Percentiles rank a stretch among this genome's conserved stretches.
These are phyloP conservation scores for Diceros bicornis DNA, from an alignment of 2,797 vertebrate species.

Conservation along the genomic window DNA sequence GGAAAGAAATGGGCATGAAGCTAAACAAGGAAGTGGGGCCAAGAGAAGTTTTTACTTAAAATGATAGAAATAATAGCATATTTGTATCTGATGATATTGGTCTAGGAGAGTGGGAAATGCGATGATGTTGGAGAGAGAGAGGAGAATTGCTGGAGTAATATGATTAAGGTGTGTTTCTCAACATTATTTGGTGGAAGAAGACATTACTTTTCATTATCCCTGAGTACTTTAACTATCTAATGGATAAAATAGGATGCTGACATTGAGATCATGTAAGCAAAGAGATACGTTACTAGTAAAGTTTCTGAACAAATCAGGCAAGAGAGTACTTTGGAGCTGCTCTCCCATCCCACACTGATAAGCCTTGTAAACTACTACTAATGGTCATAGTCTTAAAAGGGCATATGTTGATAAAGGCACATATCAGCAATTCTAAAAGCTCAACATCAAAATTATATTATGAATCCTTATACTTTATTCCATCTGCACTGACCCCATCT, in stretches of 20 bases:
- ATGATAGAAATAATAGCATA: background rate
- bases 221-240: background rate
- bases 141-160: background rate
- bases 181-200: background rate
- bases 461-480: background rate
- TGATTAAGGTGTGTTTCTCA: conserved; percentile 1
- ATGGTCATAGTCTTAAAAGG: background rate
- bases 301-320: conserved; percentile 20
- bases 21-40: background rate
- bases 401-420: background rate
- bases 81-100: conserved; percentile 13
- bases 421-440: background rate
- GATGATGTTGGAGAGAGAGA: background rate
- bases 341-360: background rate
- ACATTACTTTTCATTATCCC: background rate
- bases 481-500: background rate
- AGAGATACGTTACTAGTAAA: background rate
- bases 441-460: background rate
- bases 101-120: background rate
- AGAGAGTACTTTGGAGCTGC: background rate
- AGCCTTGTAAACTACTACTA: background rate
- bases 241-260: background rate
- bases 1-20: background rate
- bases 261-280: background rate
- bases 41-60: background rate